A percentile compares a stretch with the other conserved stretches of the same genome.
phyloP scores from a whole-genome alignment of 2,888 invertebrate genomes.

The Metalampra italica region DNA sequence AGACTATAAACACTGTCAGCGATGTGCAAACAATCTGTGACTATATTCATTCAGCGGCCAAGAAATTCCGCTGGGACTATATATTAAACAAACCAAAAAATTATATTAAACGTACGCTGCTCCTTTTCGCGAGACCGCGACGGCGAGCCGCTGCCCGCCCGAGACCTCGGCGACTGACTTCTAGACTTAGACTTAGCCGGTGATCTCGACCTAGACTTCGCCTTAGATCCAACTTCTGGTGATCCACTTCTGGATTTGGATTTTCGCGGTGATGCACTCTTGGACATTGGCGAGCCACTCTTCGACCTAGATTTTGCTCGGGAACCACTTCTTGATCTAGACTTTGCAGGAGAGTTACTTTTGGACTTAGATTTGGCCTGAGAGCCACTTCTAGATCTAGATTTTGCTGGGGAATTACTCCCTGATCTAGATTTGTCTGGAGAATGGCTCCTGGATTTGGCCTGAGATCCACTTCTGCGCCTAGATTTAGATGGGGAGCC shows the following conservation, averaged over 20 bases:
- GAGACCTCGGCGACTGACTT: constrained; percentile 8
- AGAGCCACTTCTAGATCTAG: constrained; percentile 16
- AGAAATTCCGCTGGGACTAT: too few relatives aligned
- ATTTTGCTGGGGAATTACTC: constrained; percentile 21
- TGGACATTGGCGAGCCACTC: constrained; percentile 11
- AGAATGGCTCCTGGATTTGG: constrained; percentile 16
- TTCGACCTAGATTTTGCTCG: constrained; percentile 15
- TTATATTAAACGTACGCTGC: too few relatives aligned
- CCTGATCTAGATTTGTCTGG: constrained; percentile 21
- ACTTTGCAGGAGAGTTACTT: constrained; percentile 19
- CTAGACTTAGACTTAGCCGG: neutral
- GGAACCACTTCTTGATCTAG: constrained; percentile 15
- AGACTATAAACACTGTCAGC: too few relatives aligned
- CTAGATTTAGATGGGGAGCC: constrained; percentile 12
- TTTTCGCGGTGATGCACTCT: constrained; percentile 8
- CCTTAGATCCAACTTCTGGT: constrained; percentile 1
- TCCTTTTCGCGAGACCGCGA: neutral
- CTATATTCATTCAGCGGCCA: too few relatives aligned
- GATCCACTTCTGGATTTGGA: constrained; percentile 27
- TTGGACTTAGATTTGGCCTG: constrained; percentile 8
- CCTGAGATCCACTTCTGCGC: constrained; percentile 15
- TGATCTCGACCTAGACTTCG: constrained; percentile 3
- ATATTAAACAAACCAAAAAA: too few relatives aligned
- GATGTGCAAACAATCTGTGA: too few relatives aligned
- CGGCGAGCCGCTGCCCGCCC: neutral